Conservation (phyloP, 2,888 invertebrate genomes). For the Cheilosia urbana region DNA sequence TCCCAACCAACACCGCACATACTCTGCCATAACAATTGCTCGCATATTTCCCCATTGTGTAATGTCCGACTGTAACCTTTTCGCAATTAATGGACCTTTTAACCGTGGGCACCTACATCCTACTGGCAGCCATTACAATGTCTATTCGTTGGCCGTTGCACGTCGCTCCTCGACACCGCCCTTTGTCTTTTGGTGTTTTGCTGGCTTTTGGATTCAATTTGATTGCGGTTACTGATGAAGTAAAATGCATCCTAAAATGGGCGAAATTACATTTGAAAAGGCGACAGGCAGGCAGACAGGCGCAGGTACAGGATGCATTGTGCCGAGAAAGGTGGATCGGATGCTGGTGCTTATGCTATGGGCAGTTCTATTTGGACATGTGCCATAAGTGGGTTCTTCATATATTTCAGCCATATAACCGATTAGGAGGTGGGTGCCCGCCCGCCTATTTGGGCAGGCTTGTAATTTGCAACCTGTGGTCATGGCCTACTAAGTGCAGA, state of each 20-base stretch:
- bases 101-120: slow-evolving; percentile 32
- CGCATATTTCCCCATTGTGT: slow-evolving; percentile 47
- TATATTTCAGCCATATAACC: slow-evolving; percentile 37
- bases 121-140: slow-evolving; percentile 41
- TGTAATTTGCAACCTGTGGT: slow-evolving; percentile 40
- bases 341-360: slow-evolving; percentile 20
- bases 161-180: background rate
- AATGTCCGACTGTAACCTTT: slow-evolving; percentile 50
- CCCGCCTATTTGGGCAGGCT: background rate
- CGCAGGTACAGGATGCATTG: slow-evolving; percentile 29
- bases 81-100: slow-evolving; percentile 62
- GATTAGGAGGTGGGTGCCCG: background rate
- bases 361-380: slow-evolving; percentile 19
- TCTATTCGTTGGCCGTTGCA: background rate
- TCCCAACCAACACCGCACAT: slow-evolving; percentile 2
- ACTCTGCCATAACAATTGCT: slow-evolving; percentile 36
- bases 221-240: slow-evolving; percentile 59
- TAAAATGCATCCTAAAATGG: slow-evolving; percentile 62
- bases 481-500: slow-evolving; percentile 35
- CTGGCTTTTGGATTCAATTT: slow-evolving; percentile 62
- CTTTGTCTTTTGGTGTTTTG: slow-evolving; percentile 38
- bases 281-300: slow-evolving; percentile 2
- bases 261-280: slow-evolving; percentile 45
- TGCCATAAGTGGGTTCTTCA: slow-evolving; percentile 55
- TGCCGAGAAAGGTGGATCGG: slow-evolving; percentile 10